Evolutionary conservation across 1,140 invertebrate species (phyloP).

Genomic region (Leguminivora glycinivorella): DNA sequence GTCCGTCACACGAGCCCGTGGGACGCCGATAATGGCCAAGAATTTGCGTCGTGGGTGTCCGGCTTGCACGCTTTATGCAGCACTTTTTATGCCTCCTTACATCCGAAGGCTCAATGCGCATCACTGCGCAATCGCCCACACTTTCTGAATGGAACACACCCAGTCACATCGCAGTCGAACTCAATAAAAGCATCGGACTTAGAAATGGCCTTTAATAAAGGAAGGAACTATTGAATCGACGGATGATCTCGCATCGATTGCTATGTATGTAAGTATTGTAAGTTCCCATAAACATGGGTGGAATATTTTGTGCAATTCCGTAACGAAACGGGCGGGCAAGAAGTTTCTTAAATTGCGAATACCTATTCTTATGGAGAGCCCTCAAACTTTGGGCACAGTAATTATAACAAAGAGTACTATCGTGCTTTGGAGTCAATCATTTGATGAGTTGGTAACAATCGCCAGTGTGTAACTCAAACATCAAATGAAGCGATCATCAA

Average conservation of each 20-base stretch:
- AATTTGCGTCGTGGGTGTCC: slow-evolving; percentile 73
- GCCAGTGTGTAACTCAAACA: too few relatives aligned
- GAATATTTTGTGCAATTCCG: slow-evolving; percentile 26
- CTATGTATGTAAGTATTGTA: neutral
- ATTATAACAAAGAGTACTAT: too few relatives aligned
- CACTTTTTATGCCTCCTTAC: slow-evolving; percentile 55
- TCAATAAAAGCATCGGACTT: slow-evolving; percentile 29
- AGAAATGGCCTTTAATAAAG: neutral
- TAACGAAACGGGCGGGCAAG: slow-evolving; percentile 15
- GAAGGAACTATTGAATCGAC: neutral
- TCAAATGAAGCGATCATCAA: too few relatives aligned
- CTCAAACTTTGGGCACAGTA: too few relatives aligned
- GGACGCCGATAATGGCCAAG: slow-evolving; percentile 60
- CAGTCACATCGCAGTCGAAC: slow-evolving; percentile 42
- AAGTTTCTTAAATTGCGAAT: too few relatives aligned
- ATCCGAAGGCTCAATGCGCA: slow-evolving; percentile 46
- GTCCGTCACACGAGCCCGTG: slow-evolving; percentile 69
- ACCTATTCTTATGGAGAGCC: too few relatives aligned
- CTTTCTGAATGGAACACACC: slow-evolving; percentile 63
- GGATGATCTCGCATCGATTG: slow-evolving; percentile 8
- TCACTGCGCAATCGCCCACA: slow-evolving; percentile 51
- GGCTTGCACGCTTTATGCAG: slow-evolving; percentile 56
- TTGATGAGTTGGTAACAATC: too few relatives aligned
- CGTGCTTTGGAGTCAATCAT: too few relatives aligned
- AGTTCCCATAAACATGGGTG: slow-evolving; percentile 1